Evolutionary conservation across 2,113 vertebrate species (phyloP), one percentile per base, ranked within the genome.

Genomic region (Hyaena hyaena): DNA sequence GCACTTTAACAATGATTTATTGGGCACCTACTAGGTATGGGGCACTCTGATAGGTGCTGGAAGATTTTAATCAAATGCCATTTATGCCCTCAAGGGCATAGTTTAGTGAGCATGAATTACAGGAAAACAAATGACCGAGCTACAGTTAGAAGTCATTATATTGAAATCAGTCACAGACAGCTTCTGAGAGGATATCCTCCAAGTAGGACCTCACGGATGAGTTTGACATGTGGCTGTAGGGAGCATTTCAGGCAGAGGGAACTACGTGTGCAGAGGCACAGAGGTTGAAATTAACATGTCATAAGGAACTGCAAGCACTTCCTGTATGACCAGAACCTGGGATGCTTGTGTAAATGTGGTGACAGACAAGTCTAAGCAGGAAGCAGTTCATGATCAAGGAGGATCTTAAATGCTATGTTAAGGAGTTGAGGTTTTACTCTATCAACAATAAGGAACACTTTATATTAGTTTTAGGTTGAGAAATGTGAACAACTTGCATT

Each of bases 21-120:
- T 50, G 21, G 21, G 24, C 35, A 55, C 48, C 66, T 91, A 55
- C n/a, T 65, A 17, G 31, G 26, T 74, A 21, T 58, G 43, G 66
- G 53, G 33, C 48, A 53, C 81, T 16, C 10, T 33, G 66, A 93
- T 71, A 73, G 9, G 19, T 84, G 31, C 43, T 84, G 8, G 11
- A 10, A 19, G 10, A 58, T 84, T 88, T 94, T 79, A 84, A 77
- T 88, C 92, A 96, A 77, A 39, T 79, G 63, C 7, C n/a, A 50
- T 53, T 87, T 90, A 55, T 48, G 11, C 53, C 45, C 23, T 88
- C 35, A 83, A 39, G 35, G 33, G 24, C 61, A 48, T 50, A 55
- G 35, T 79, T 96, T 82, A 88, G 45, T 39, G 43, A 97, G n/a
- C 53, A 91, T 39, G 85, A 87, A 53, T 61, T 61, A 76, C 26